These are phyloP conservation scores for Basileuterus tristriatus DNA, from an alignment of 2,797 vertebrate genomes.

Conservation along the genomic window DNA sequence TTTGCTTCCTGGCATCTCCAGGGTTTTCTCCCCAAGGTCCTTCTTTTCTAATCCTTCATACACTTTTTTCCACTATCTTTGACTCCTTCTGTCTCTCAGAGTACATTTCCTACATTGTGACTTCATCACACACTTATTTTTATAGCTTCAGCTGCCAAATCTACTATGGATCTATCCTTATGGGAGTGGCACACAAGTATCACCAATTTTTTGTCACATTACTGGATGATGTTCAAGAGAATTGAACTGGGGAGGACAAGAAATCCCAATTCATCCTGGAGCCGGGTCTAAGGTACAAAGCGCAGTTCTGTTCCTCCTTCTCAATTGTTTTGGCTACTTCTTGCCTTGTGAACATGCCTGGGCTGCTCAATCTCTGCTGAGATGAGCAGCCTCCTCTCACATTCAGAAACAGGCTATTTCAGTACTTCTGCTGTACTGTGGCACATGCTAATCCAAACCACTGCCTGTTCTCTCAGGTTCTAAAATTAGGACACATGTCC, in stretches of 20 bases:
- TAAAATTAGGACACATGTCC: background rate
- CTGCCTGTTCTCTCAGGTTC: background rate
- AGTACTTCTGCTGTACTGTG: background rate
- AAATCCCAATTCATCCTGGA: background rate
- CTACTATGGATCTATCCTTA: background rate
- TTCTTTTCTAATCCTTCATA: background rate
- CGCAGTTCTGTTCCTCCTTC: background rate
- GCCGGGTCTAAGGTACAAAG: background rate
- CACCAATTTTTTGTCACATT: background rate
- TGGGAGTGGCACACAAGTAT: accelerated
- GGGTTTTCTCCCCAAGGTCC: background rate
- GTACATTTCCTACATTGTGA: background rate
- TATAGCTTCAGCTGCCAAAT: background rate
- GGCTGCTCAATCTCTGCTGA: background rate
- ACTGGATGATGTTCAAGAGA: background rate
- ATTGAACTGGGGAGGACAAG: background rate
- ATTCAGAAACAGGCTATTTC: background rate
- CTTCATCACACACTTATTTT: background rate
- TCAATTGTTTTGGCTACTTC: background rate
- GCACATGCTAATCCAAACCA: background rate
- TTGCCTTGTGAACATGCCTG: background rate
- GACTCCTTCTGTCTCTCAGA: background rate
- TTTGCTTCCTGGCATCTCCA: background rate
- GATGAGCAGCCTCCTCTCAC: background rate
- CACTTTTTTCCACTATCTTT: background rate